phyloP scores from a whole-genome alignment of 2,113 vertebrate genomes.

The Lota lota region DNA sequence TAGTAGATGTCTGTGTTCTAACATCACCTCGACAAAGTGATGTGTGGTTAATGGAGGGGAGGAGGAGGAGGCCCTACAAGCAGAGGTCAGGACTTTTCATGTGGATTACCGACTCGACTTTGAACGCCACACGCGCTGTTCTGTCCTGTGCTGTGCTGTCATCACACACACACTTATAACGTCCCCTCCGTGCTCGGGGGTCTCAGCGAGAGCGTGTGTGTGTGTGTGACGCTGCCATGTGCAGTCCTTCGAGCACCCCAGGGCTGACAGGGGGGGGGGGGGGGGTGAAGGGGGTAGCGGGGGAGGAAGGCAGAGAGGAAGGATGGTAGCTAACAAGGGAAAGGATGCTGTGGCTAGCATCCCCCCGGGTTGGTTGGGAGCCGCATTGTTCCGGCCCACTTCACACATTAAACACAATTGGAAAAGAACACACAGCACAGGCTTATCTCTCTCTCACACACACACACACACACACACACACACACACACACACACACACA shows the following conservation, averaged over 20 bases:
- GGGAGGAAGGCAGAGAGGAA: no score
- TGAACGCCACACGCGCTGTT: conserved; percentile 2
- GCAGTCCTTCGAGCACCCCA: conserved; percentile 13
- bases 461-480: conserved; percentile 8
- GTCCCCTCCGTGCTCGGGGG: conserved; percentile 21
- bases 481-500: conserved; percentile 25
- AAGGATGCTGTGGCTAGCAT: conserved; percentile 45
- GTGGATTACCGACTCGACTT: not conserved
- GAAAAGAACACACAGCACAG: conserved; percentile 27
- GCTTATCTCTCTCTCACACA: conserved; percentile 54
- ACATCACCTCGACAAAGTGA: conserved; percentile 36
- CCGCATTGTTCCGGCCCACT: conserved; percentile 39
- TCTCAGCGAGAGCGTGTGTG: conserved; percentile 22
- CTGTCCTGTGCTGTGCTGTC: no score
- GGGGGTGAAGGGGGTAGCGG: not conserved
- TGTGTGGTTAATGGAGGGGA: conserved; percentile 38
- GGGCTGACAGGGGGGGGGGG: conserved; percentile 16
- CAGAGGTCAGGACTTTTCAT: conserved; percentile 16
- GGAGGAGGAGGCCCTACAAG: conserved; percentile 12
- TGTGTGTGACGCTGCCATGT: conserved; percentile 37
- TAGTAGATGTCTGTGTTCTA: no score
- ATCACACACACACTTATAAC: conserved; percentile 6
- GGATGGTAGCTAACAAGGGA: conserved; percentile 37
- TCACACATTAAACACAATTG: conserved; percentile 21
- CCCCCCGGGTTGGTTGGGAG: conserved; percentile 35